phyloP scores from a whole-genome alignment of 2,888 invertebrate species.

The Drosophila formosana region DNA sequence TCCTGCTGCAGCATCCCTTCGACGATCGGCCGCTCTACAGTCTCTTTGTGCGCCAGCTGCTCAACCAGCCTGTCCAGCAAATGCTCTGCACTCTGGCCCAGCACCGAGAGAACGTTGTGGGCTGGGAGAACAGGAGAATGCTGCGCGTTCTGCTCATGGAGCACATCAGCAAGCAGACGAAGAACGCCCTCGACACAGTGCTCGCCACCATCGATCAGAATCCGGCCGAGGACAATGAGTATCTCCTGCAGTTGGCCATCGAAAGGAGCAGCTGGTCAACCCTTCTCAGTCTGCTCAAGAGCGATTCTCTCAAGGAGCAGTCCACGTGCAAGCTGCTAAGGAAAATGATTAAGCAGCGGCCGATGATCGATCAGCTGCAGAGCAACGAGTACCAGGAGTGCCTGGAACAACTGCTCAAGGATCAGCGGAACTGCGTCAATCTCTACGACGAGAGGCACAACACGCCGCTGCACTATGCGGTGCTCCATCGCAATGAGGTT shows the following conservation, averaged over 20 bases:
- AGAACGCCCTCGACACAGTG: not conserved
- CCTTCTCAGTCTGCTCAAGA: constrained; percentile 58
- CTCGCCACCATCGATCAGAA: not conserved
- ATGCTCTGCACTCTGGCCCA: constrained; percentile 35
- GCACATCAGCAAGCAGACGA: not conserved
- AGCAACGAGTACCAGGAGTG: constrained; percentile 86
- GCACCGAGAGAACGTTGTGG: not conserved
- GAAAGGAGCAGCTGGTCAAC: not conserved
- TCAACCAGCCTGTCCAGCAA: constrained; percentile 56
- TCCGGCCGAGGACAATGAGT: not conserved
- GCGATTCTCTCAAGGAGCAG: constrained; percentile 85
- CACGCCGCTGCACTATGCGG: constrained; percentile 91
- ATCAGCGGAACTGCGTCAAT: constrained; percentile 87
- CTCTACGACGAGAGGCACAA: constrained; percentile 87
- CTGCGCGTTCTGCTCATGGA: not conserved
- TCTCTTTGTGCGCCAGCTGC: constrained; percentile 66
- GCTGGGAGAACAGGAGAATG: constrained; percentile 7
- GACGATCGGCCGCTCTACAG: not conserved
- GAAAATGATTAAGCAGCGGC: not conserved
- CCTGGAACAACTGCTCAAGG: constrained; percentile 87
- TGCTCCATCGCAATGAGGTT: constrained; percentile 88
- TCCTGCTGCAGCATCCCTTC: not conserved
- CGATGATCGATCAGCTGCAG: not conserved
- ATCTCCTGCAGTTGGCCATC: not conserved
- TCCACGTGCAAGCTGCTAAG: constrained; percentile 77